Percentiles rank a stretch among this genome's conserved stretches.
Evolutionary conservation across 2,888 invertebrate genomes (phyloP).

Genomic region (Malachius bipustulatus): DNA sequence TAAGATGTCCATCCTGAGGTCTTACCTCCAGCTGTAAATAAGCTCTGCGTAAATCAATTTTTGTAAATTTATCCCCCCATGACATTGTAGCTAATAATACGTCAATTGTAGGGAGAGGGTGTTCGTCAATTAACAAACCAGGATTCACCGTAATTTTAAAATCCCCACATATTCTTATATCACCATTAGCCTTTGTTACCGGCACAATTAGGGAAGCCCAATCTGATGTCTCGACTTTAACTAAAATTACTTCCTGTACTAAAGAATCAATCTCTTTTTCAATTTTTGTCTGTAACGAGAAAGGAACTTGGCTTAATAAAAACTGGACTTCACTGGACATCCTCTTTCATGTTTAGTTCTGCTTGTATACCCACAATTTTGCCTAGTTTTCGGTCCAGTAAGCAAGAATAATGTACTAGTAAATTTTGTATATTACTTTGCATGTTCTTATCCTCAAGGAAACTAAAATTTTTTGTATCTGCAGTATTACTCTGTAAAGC

Average conservation of each 20-base stretch:
- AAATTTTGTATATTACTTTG: slow-evolving; percentile 11
- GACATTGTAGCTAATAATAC: not conserved
- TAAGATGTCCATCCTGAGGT: slow-evolving; percentile 24
- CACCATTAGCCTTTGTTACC: slow-evolving; percentile 10
- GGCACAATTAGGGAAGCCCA: slow-evolving; percentile 16
- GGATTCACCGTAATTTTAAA: slow-evolving; percentile 18
- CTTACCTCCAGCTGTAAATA: slow-evolving; percentile 28
- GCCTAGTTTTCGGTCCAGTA: slow-evolving; percentile 12
- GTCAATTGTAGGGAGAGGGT: slow-evolving; percentile 19
- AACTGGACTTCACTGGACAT: too few relatives aligned
- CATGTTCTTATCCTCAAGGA: too few relatives aligned
- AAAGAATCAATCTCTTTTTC: too few relatives aligned
- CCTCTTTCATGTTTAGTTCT: slow-evolving; percentile 15
- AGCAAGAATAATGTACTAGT: slow-evolving; percentile 4
- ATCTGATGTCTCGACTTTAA: slow-evolving; percentile 13
- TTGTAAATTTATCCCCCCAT: slow-evolving; percentile 16
- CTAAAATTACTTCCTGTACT: not conserved
- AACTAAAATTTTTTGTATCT: too few relatives aligned
- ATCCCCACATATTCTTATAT: slow-evolving; percentile 13
- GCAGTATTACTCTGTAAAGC: slow-evolving; percentile 1
- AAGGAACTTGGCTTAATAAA: too few relatives aligned
- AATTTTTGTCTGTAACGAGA: slow-evolving; percentile 12
- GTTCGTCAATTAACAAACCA: slow-evolving; percentile 17
- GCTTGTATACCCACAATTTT: slow-evolving; percentile 12
- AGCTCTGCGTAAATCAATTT: slow-evolving; percentile 23